Evolutionary conservation across 2,888 invertebrate species (phyloP).

Genomic region (Thymelicus lineola): DNA sequence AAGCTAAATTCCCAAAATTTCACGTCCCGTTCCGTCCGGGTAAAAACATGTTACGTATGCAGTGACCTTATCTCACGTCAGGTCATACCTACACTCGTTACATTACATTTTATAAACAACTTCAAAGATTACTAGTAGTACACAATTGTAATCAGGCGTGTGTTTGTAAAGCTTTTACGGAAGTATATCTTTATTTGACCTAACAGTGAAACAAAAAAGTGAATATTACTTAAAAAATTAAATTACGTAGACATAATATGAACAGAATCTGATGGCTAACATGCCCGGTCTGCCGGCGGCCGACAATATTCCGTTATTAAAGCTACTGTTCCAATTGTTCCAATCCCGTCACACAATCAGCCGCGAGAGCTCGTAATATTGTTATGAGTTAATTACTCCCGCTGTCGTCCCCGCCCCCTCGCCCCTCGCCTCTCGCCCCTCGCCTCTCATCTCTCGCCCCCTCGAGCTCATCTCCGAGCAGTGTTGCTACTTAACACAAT

Average conservation of each 20-base stretch:
- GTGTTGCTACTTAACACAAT: not conserved
- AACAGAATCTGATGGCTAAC: not conserved
- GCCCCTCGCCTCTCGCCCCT: not conserved
- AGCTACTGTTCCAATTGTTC: conserved; percentile 1
- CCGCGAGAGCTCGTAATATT: conserved; percentile 14
- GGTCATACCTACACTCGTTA: too few relatives aligned
- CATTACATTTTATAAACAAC: too few relatives aligned
- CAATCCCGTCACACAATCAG: conserved; percentile 11
- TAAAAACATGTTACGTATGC: too few relatives aligned
- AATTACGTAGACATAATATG: not conserved
- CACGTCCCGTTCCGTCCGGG: too few relatives aligned
- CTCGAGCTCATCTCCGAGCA: not conserved
- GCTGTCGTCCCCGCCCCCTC: not conserved
- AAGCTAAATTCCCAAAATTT: too few relatives aligned
- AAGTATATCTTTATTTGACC: too few relatives aligned
- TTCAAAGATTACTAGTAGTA: too few relatives aligned
- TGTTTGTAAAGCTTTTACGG: too few relatives aligned
- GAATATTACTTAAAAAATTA: not conserved
- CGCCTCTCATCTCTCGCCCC: not conserved
- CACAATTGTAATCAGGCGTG: too few relatives aligned
- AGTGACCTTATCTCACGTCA: too few relatives aligned
- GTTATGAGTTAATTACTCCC: conserved; percentile 16
- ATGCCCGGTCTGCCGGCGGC: too few relatives aligned
- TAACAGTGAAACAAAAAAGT: not conserved
- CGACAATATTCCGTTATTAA: not conserved